Percentiles rank a stretch among this genome's conserved stretches.
These are phyloP conservation scores for Thecophora atra DNA, from an alignment of 2,888 invertebrate genomes.

Conservation along the genomic window DNA sequence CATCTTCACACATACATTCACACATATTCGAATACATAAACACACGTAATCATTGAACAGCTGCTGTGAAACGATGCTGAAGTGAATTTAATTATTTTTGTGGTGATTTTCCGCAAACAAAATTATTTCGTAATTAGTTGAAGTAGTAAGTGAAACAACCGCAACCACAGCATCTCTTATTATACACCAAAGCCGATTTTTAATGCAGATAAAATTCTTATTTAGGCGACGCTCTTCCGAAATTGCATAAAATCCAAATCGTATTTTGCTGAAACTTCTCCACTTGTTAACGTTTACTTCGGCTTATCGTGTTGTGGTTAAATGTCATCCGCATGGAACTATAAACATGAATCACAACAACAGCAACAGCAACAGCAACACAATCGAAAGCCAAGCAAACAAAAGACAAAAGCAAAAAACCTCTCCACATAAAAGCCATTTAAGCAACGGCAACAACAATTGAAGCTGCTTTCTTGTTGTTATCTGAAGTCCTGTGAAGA, in stretches of 20 bases:
- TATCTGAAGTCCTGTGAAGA: neutral
- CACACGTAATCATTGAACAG: neutral
- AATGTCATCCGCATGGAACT: conserved; percentile 11
- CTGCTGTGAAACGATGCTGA: neutral
- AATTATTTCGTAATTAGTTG: conserved; percentile 8
- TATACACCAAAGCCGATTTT: neutral
- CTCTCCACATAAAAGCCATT: neutral
- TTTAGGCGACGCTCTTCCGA: no score
- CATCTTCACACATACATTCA: conserved; percentile 1
- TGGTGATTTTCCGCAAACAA: neutral
- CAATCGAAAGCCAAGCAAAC: conserved; percentile 15
- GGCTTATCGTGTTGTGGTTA: conserved; percentile 17
- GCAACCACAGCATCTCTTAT: neutral
- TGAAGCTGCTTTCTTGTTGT: neutral
- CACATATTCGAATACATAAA: neutral
- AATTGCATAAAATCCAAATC: no score
- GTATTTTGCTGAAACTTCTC: no score
- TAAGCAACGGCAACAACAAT: neutral
- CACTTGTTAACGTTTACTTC: neutral
- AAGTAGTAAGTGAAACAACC: neutral
- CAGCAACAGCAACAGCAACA: conserved; percentile 17
- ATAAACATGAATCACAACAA: conserved; percentile 22
- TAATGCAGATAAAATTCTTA: no score
- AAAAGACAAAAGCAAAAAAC: neutral
- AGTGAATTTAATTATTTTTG: conserved; percentile 16